A percentile compares a stretch with the other conserved stretches of the same genome.
Evolutionary conservation across 1,140 invertebrate genomes (phyloP).

Genomic region (Globodera ellingtonae): DNA sequence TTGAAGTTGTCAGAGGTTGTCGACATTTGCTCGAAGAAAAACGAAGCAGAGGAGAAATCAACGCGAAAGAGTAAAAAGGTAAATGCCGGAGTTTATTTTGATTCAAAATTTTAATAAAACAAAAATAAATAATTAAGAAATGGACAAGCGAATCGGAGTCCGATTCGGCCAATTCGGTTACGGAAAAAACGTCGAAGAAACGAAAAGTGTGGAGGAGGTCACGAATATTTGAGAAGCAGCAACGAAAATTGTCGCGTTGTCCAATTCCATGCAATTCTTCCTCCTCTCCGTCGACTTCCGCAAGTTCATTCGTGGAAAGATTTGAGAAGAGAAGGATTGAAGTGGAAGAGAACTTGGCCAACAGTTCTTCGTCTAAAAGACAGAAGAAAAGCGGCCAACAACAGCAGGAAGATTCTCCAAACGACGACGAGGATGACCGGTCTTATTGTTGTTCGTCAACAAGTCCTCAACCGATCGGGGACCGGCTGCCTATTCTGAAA

Average conservation of each 20-base stretch:
- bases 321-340: not conserved
- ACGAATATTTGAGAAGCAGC: not conserved
- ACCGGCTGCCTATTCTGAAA: constrained; percentile 28
- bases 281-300: constrained; percentile 10
- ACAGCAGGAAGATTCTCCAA: constrained; percentile 13
- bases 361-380: not conserved
- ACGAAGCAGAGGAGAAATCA: not conserved
- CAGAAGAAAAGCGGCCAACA: not conserved
- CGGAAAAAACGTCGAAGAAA: not conserved
- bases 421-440: constrained; percentile 39
- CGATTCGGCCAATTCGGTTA: not conserved
- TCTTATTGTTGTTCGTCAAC: constrained; percentile 32
- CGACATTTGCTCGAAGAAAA: not conserved
- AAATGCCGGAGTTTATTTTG: too few relatives aligned
- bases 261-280: constrained; percentile 4
- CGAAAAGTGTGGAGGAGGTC: not conserved
- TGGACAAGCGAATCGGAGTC: not conserved
- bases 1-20: not conserved
- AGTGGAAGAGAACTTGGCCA: not conserved
- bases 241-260: not conserved
- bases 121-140: constrained; percentile 4
- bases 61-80: constrained; percentile 7
- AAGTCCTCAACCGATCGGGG: constrained; percentile 37
- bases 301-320: constrained; percentile 4
- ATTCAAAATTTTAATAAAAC: not conserved